These are phyloP conservation scores for Epizoanthus scotinus DNA, from an alignment of 92 coral and sea anemone genomes.

Conservation along the genomic window DNA sequence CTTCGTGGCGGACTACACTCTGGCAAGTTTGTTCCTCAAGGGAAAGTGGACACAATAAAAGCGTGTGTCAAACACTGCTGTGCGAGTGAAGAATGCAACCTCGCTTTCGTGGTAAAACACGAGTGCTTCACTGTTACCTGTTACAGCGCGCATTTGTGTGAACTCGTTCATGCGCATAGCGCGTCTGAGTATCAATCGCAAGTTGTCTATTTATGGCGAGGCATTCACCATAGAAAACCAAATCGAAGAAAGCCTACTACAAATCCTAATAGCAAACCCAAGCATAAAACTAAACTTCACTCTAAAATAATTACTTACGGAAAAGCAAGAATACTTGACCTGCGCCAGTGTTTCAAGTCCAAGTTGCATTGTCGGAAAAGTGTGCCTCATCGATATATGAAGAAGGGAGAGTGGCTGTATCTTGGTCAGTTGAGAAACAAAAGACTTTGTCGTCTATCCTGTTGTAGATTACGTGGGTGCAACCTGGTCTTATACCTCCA, in stretches of 20 bases:
- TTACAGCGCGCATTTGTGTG: constrained; percentile 71
- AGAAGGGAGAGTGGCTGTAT: constrained; percentile 46
- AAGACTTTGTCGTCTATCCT: constrained; percentile 66
- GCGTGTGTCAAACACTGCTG: constrained; percentile 89
- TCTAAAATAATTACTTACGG: background rate
- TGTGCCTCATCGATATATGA: background rate
- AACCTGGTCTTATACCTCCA: constrained; percentile 85
- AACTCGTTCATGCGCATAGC: constrained; percentile 65
- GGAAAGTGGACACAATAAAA: constrained; percentile 70
- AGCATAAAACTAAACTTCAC: background rate
- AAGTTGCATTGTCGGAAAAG: constrained; percentile 11
- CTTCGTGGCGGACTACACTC: constrained; percentile 85
- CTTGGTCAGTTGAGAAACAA: constrained; percentile 70
- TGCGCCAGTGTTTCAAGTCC: constrained; percentile 17
- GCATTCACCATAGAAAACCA: constrained; percentile 21
- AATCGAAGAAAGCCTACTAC: background rate
- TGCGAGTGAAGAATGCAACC: constrained; percentile 70
- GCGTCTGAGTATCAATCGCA: constrained; percentile 67
- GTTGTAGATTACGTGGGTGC: constrained; percentile 77
- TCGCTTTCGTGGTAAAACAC: constrained; percentile 77
- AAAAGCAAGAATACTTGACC: background rate
- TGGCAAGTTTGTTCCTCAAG: constrained; percentile 82
- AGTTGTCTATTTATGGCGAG: constrained; percentile 77
- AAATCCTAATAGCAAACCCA: background rate
- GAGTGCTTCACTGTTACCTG: constrained; percentile 89